Percentiles rank a stretch among this genome's conserved stretches.
These are phyloP conservation scores for Platichthys flesus DNA, from an alignment of 2,113 vertebrate genomes.

Conservation along the genomic window DNA sequence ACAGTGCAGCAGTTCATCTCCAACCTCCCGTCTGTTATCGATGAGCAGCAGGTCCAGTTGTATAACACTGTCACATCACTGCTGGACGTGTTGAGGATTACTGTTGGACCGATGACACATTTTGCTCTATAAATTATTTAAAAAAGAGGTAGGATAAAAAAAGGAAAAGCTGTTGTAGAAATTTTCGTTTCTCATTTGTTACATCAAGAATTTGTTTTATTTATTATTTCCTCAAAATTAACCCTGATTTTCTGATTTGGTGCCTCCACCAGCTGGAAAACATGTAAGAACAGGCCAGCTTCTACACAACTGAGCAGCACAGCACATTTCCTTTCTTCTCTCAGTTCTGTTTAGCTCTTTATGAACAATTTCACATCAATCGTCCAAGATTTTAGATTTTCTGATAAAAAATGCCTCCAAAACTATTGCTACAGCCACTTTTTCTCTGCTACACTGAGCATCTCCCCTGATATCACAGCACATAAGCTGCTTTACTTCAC, in stretches of 20 bases:
- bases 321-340: not conserved
- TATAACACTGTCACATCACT: not conserved
- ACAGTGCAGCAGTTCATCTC: not conserved
- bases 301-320: not conserved
- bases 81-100: not conserved
- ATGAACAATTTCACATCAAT: not conserved
- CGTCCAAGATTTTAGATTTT: no score
- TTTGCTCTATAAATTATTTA: not conserved
- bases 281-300: not conserved
- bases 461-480: not conserved
- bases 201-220: not conserved
- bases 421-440: no score
- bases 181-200: not conserved
- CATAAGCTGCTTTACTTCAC: no score
- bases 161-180: not conserved
- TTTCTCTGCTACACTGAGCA: not conserved
- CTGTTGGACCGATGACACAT: not conserved
- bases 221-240: not conserved
- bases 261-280: not conserved
- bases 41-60: not conserved
- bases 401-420: not conserved
- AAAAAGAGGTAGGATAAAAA: not conserved
- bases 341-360: not conserved
- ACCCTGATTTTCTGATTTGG: not conserved
- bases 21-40: not conserved